Evolutionary conservation across 2,797 vertebrate genomes (phyloP), one percentile per base, ranked within the genome.

Genomic region (Eulemur coronatus): DNA sequence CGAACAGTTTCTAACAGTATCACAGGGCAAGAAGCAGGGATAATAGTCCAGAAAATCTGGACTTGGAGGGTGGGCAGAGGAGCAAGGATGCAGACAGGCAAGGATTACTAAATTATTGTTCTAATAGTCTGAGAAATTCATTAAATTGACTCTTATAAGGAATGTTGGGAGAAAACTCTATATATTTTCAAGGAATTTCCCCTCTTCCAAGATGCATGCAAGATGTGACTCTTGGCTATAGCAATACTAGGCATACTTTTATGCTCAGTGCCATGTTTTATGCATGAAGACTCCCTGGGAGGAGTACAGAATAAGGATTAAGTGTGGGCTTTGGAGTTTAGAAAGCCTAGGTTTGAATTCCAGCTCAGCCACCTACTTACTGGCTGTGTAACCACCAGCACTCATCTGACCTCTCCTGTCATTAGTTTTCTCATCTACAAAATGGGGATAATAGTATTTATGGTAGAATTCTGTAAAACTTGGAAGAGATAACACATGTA

Each of bases 371-470:
- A 70, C 35, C 35, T 80, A n/a, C 35, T 41, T 72, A n/a, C 22
- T 63, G 26, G 33, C 35, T 94, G 38, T 43, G 38, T 48, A 26
- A 84, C 57, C 22, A 89, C 20, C 28, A 73, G 43, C 48, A 89
- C 79, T 95, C 52, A 78, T 22, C 67, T 80, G 70, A 75, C 17
- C 75, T 80, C 38, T 80, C n/a, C 82, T 55, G 63, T 38, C 72
- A 88, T 57, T 38, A 70, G 70, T 90, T 96, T 95, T 67, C 61
- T 84, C 35, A 84, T 28, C 82, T 65, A 92, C 30, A 84, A 94
- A 97, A 84, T 41, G 43, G 63, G 13, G 59, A 73, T 24, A 82
- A 73, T 5, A 82, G 20, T 69, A 95, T 28, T 87, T 87, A 48
- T 4, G 38, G 10, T 67, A 73, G 70, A 65, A n/a, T 59, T 59